Base-by-base conservation (phyloP, 2,888 invertebrate species). In the Drosophila rellima region DNA sequence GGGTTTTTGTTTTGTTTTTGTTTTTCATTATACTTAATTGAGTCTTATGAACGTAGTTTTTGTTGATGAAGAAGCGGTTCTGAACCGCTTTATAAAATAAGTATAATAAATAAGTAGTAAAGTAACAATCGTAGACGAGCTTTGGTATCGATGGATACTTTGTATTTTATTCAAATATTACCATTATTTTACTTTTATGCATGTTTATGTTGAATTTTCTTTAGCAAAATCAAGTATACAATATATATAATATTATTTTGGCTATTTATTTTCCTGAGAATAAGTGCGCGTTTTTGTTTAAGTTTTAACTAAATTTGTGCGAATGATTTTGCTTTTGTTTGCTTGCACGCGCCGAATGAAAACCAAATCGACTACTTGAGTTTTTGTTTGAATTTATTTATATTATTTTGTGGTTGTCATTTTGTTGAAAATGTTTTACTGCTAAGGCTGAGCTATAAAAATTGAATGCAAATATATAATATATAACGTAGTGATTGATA, bases 331-430 rank as follows among this genome's bases (percentile, higher is more conserved):
- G 52, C 40, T 67, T 47, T 67, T 54, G n/a, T 37, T 62, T 64
- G 26, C 44, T 79, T 79, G 79, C 73, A 83, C 85, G 84, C 90
- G 84, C 86, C 91, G 92, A 93, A 92, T 92, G 92, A 93, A 92
- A 92, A 92, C 92, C 92, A 92, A 93, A 92, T 92, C 92, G 75
- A 77, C 82, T 72, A 63, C 61, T 70, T 69, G 66, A 68, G 59
- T 73, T 71, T 33, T 60, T 47, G 17, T 44, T 59, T 31, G 10
- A 11, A 39, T 39, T 23, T 45, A 39, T 39, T 23, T 45, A 15
- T 44, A 54, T 31, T 57, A 26, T 23, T 8, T 29, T 44, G 37
- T 7, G 26, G 47, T 15, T 23, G 6, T 55, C 45, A 18, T 33
- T 44, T 45, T 26, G 7, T 26, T 33, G 17, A 10, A 29, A 20